Evolutionary conservation across 2,113 vertebrate genomes (phyloP).

Genomic region (Chloropsis hardwickii): DNA sequence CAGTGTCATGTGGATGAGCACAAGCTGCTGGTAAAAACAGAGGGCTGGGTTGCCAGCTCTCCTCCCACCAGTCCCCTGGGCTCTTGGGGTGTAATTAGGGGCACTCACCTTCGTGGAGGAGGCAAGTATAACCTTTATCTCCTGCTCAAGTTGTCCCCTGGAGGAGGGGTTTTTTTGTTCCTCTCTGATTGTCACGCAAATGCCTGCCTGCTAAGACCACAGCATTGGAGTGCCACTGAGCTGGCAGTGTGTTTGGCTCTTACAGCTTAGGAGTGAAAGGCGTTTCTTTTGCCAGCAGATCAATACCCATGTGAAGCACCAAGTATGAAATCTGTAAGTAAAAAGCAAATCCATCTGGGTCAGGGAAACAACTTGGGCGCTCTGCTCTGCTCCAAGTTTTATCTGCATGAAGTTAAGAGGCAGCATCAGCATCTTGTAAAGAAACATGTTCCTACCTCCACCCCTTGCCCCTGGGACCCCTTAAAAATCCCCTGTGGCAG

Average conservation of each 20-base stretch:
- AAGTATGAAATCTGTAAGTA: not conserved
- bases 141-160: not conserved
- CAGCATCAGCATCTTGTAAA: not conserved
- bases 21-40: not conserved
- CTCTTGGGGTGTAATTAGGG: not conserved
- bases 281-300: not conserved
- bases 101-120: not conserved
- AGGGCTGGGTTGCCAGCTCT: not conserved
- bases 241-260: not conserved
- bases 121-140: not conserved
- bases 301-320: not conserved
- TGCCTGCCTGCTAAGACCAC: not conserved
- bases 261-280: not conserved
- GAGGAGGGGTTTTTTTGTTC: not conserved
- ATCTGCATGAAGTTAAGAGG: not conserved
- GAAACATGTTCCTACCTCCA: not conserved
- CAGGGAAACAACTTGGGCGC: not conserved
- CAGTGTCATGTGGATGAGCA: accelerated
- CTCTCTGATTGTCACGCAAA: not conserved
- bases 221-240: accelerated
- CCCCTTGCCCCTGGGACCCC: not conserved
- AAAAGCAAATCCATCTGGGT: not conserved
- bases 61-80: not conserved
- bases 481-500: not conserved
- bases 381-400: not conserved